Base-by-base conservation (phyloP, 2,797 vertebrate species). In the Poliocrania exsul region DNA sequence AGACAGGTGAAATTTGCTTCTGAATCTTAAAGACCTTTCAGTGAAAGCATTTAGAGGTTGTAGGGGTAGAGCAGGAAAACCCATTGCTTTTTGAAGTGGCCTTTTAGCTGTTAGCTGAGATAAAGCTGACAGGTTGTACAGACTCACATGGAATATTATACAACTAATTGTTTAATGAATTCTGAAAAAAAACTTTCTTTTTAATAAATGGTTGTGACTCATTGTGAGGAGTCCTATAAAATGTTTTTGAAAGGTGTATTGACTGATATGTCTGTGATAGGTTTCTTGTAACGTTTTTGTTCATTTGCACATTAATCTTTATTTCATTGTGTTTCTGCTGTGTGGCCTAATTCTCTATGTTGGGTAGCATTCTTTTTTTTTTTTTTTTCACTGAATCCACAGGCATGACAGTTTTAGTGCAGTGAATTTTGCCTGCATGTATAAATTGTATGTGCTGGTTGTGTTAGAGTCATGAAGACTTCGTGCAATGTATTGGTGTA, bases 11-110 rank as follows among this genome's bases (percentile, higher is more conserved):
- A 80, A 64, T 6, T 49, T 2, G 1, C 28, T 73, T 81, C 29
- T 65, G 42, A 58, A 82, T 78, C 40, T 79, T 71, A 65, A 83
- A 70, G 33, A 83, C 40, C 57, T 87, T 71, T 51, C 26, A 46
- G 4, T 20, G 26, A 46, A 79, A 89, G 64, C 0, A 1, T 58
- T 28, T 28, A 38, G 35, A 56, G 23, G 35, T n/a, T 73, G n/a
- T 70, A 75, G 28, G 33, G 17, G 11, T 35, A 70, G 90, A 64
- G 37, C 28, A 79, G 66, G 33, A 83, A 46, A 81, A 38, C 5
- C 0, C 1, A 4, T 6, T 7, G 5, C 10, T 54, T 78, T 83
- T 77, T 69, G 26, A 46, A 79, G n/a, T 35, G 13, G 13, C n/a
- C 75, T 74, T 72, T 42, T n/a, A 61, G 70, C 28, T 35, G 19